Conservation (phyloP, 2,888 invertebrate genomes). For the Eucera pruinosa region DNA sequence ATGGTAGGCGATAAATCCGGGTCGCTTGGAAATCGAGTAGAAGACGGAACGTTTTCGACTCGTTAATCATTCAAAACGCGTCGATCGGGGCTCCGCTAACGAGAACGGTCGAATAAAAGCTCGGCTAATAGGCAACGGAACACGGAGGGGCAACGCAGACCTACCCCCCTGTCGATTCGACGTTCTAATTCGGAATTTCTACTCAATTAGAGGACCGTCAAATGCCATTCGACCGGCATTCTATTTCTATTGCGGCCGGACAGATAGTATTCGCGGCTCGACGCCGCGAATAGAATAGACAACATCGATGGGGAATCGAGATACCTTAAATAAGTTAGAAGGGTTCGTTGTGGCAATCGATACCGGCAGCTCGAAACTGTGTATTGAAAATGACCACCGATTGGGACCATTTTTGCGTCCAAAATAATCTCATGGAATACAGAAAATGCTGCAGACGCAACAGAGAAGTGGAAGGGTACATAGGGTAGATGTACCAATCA, state of each 20-base stretch:
- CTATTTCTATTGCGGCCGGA: conserved; percentile 49
- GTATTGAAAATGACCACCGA: background rate
- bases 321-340: conserved; percentile 72
- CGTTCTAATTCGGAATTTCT: conserved; percentile 54
- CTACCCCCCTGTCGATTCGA: conserved; percentile 8
- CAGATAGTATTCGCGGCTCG: conserved; percentile 56
- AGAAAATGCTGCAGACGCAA: no score
- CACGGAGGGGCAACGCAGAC: background rate
- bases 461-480: no score
- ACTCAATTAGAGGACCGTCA: conserved; percentile 52
- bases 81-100: conserved; percentile 13
- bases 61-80: conserved; percentile 37
- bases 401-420: background rate
- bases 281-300: conserved; percentile 64
- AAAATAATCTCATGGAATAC: no score
- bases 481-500: no score
- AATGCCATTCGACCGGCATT: conserved; percentile 55
- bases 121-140: conserved; percentile 13
- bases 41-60: background rate
- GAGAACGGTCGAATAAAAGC: conserved; percentile 37
- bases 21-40: background rate
- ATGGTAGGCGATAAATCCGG: conserved; percentile 3
- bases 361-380: conserved; percentile 27
- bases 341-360: conserved; percentile 63
- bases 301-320: conserved; percentile 60